Evolutionary conservation across 2,113 vertebrate species (phyloP).

Genomic region (Syngnathoides biaculeatus): DNA sequence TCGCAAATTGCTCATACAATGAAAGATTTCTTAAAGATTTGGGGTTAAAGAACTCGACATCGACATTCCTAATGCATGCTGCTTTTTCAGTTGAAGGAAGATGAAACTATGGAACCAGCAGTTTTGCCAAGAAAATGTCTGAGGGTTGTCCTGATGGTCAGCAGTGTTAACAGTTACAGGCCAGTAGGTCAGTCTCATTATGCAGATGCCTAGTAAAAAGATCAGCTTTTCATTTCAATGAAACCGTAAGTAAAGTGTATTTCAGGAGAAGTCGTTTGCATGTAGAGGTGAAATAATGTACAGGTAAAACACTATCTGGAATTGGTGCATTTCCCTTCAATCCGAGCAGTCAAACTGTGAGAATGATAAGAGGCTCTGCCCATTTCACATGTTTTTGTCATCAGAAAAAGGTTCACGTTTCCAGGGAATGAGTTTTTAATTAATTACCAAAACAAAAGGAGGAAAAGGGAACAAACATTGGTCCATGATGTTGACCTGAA

Average conservation of each 20-base stretch:
- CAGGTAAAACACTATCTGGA: constrained; percentile 6
- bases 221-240: not conserved
- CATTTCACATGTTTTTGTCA: constrained; percentile 32
- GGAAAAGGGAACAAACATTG: constrained; percentile 1
- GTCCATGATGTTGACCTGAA: constrained; percentile 25
- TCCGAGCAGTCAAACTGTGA: constrained; percentile 15
- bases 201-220: not conserved
- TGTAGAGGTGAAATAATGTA: constrained; percentile 12
- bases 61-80: not conserved
- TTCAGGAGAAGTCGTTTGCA: not conserved
- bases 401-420: constrained; percentile 18
- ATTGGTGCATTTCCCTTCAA: constrained; percentile 18
- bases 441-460: constrained; percentile 28
- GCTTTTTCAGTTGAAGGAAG: not conserved
- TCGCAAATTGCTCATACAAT: not conserved
- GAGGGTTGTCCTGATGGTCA: not conserved
- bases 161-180: not conserved
- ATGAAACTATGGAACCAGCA: not conserved
- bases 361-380: constrained; percentile 15
- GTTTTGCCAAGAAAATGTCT: not conserved
- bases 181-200: not conserved
- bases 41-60: not conserved
- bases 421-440: constrained; percentile 22
- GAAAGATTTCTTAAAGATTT: not conserved
- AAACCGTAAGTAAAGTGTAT: not conserved